phyloP scores from a whole-genome alignment of 2,888 invertebrate species.

The Sicus ferrugineus region DNA sequence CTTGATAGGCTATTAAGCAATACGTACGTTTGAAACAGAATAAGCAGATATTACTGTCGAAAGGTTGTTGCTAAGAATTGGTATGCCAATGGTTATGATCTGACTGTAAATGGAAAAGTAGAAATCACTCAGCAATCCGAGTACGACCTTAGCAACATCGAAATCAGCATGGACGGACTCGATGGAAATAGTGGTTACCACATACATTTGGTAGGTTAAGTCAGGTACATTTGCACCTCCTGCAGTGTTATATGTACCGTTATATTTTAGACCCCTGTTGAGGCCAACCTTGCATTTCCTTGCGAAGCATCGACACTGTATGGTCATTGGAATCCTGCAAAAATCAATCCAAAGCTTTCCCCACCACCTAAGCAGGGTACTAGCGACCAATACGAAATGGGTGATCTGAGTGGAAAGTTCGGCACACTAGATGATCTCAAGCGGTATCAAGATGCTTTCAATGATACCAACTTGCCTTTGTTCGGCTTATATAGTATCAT shows the following conservation, averaged over 20 bases:
- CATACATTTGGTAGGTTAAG: constrained; percentile 77
- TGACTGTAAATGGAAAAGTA: constrained; percentile 75
- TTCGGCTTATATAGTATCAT: constrained; percentile 83
- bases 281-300: constrained; percentile 84
- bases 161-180: constrained; percentile 78
- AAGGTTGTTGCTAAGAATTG: constrained; percentile 88
- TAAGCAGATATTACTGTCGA: constrained; percentile 76
- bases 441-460: constrained; percentile 70
- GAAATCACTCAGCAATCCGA: constrained; percentile 87
- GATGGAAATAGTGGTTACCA: constrained; percentile 76
- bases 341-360: constrained; percentile 71
- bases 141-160: constrained; percentile 82
- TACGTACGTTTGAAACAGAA: constrained; percentile 65
- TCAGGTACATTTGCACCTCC: neutral
- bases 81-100: constrained; percentile 80
- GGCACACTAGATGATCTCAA: constrained; percentile 76
- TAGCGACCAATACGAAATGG: constrained; percentile 85
- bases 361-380: constrained; percentile 75
- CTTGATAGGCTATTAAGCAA: neutral
- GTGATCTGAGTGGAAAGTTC: constrained; percentile 86
- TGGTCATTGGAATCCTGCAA: constrained; percentile 86
- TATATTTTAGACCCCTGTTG: constrained; percentile 75
- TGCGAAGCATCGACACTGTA: constrained; percentile 84
- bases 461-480: constrained; percentile 82
- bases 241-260: neutral